These are phyloP conservation scores for Bombyx mori DNA, from an alignment of 1,140 invertebrate species.

Conservation along the genomic window DNA sequence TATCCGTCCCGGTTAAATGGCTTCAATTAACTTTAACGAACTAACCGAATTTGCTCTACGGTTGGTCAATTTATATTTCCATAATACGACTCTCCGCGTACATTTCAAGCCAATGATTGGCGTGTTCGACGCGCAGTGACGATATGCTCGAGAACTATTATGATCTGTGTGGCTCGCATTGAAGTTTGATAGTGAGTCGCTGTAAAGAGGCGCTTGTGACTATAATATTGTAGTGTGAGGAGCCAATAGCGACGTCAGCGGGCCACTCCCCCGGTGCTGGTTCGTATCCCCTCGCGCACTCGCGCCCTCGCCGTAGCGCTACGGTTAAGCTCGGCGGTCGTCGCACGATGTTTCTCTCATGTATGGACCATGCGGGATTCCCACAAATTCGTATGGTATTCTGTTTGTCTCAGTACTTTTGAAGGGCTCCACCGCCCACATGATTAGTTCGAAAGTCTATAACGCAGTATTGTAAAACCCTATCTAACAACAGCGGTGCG, in stretches of 20 bases:
- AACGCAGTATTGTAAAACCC: constrained; percentile 56
- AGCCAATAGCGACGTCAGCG: constrained; percentile 36
- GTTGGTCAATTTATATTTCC: constrained; percentile 73
- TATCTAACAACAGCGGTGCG: constrained; percentile 54
- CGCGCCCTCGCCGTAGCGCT: constrained; percentile 16
- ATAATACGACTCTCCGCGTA: constrained; percentile 51
- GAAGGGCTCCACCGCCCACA: constrained; percentile 60
- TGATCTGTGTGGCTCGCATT: constrained; percentile 31
- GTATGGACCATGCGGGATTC: constrained; percentile 58
- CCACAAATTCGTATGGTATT: constrained; percentile 52
- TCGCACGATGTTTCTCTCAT: constrained; percentile 13
- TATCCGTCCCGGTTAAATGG: constrained; percentile 68
- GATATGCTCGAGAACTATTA: constrained; percentile 29
- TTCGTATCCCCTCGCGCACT: constrained; percentile 17
- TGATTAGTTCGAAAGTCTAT: constrained; percentile 61
- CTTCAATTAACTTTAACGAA: constrained; percentile 73
- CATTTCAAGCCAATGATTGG: constrained; percentile 48
- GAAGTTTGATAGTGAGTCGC: constrained; percentile 39
- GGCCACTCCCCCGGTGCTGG: constrained; percentile 37
- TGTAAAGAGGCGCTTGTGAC: constrained; percentile 40
- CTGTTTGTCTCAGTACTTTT: constrained; percentile 49
- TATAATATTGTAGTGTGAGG: constrained; percentile 12
- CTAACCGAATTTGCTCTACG: constrained; percentile 70
- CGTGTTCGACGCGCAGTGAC: constrained; percentile 19
- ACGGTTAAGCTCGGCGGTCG: constrained; percentile 22